These are phyloP conservation scores for Myopa tessellatipennis DNA, from an alignment of 2,888 invertebrate genomes.

Conservation along the genomic window DNA sequence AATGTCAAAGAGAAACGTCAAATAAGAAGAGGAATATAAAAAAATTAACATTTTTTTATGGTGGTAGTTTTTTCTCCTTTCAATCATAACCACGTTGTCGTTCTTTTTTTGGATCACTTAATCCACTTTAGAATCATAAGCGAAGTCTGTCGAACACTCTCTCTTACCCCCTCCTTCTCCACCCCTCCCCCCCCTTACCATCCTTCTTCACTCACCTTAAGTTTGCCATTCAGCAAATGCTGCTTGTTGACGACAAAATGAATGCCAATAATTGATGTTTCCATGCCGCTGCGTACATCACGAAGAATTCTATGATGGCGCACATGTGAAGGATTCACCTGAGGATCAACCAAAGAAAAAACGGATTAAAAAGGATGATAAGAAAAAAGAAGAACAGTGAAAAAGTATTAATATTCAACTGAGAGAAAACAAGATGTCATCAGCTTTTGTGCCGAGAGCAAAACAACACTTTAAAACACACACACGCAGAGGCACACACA, in stretches of 20 bases:
- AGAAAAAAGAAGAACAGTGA: not conserved
- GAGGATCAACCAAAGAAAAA: constrained; percentile 25
- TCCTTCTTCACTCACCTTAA: constrained; percentile 66
- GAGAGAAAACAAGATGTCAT: not conserved
- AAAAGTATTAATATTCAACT: not conserved
- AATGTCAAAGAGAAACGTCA: not conserved
- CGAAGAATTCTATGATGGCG: constrained; percentile 62
- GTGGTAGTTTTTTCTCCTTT: not conserved
- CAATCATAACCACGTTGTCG: not conserved
- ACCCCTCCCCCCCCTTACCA: not conserved
- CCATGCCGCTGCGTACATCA: constrained; percentile 65
- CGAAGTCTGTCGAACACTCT: not conserved
- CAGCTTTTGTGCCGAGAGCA: too few species aligned
- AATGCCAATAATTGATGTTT: constrained; percentile 70
- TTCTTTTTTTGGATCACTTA: not conserved
- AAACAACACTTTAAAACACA: not conserved
- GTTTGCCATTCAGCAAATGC: constrained; percentile 70
- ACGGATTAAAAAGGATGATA: not conserved
- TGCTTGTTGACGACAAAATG: constrained; percentile 70
- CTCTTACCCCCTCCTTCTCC: not conserved
- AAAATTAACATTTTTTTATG: not conserved
- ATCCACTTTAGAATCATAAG: not conserved
- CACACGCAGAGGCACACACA: not conserved
- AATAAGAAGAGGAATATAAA: not conserved
- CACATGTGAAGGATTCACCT: constrained; percentile 64